Percentiles rank a stretch among this genome's conserved stretches.
Evolutionary conservation across 1,140 invertebrate species (phyloP).

Genomic region (Zeugodacus cucurbitae): DNA sequence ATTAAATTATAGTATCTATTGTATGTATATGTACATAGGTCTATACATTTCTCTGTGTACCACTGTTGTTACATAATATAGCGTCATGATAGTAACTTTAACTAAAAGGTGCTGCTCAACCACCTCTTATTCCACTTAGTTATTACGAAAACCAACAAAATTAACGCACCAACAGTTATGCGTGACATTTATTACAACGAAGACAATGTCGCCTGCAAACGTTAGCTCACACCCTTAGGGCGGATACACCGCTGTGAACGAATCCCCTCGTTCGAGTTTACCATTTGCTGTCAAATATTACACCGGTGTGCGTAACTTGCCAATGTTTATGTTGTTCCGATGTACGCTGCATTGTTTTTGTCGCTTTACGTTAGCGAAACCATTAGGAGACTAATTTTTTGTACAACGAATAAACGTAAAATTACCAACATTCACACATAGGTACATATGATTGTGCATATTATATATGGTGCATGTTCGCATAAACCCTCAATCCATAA

Average conservation of each 20-base stretch:
- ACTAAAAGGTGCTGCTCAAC: neutral
- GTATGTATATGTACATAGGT: too few relatives aligned
- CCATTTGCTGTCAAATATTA: neutral
- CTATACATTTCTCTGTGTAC: too few relatives aligned
- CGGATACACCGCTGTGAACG: neutral
- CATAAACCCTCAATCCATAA: neutral
- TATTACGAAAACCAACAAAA: neutral
- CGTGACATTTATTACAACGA: conserved; percentile 4
- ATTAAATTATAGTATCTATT: too few relatives aligned
- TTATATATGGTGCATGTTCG: too few relatives aligned
- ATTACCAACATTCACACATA: neutral
- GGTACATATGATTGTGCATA: neutral
- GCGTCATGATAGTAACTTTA: neutral
- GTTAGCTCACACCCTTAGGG: neutral
- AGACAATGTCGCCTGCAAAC: neutral
- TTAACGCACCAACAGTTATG: conserved; percentile 21
- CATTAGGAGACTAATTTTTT: conserved; percentile 5
- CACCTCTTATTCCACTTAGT: neutral
- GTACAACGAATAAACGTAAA: neutral
- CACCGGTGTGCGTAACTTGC: neutral
- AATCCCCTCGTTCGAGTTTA: neutral
- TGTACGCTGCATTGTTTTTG: neutral
- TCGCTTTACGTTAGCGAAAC: conserved; percentile 17
- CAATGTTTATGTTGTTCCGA: conserved; percentile 11
- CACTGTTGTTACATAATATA: too few relatives aligned